A percentile compares a stretch with the other conserved stretches of the same genome.
Conservation (phyloP, 2,113 vertebrate species). For the Antechinus stuartii region DNA sequence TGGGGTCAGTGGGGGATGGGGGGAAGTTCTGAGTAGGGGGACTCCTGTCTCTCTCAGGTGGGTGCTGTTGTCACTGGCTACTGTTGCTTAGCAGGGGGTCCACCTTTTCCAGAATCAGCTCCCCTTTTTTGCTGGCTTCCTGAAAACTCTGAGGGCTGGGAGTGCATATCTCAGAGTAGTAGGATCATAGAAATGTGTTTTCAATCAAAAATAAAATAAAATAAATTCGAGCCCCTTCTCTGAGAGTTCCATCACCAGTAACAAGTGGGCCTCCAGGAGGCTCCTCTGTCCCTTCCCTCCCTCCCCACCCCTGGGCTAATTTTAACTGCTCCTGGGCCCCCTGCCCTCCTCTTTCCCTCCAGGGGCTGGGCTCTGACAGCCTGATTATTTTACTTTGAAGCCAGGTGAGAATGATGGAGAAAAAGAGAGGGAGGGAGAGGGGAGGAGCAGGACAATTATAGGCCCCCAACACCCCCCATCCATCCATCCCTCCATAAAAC, state of each 20-base stretch:
- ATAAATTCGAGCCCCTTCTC: neutral
- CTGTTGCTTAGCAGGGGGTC: too few species aligned
- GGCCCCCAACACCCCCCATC: neutral
- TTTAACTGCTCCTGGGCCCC: neutral
- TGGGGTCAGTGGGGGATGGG: too few species aligned
- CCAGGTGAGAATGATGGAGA: neutral
- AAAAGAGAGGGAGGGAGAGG: neutral
- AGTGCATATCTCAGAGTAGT: too few species aligned
- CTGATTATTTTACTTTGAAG: neutral
- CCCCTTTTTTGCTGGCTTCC: too few species aligned
- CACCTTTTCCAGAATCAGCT: too few species aligned
- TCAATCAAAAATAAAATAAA: neutral
- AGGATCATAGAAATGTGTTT: neutral
- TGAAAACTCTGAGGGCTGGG: too few species aligned
- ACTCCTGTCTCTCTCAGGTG: too few species aligned
- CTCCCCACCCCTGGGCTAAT: neutral
- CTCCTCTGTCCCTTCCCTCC: neutral
- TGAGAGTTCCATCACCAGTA: neutral
- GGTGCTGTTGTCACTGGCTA: too few species aligned
- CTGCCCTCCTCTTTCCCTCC: too few species aligned
- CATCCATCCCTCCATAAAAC: neutral
- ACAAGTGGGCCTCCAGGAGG: neutral
- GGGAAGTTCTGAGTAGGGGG: rapidly evolving
- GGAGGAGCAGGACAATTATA: neutral
- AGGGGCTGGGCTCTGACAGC: neutral